These are phyloP conservation scores for Peribatodes rhomboidaria DNA, from an alignment of 2,888 invertebrate genomes.

Conservation along the genomic window DNA sequence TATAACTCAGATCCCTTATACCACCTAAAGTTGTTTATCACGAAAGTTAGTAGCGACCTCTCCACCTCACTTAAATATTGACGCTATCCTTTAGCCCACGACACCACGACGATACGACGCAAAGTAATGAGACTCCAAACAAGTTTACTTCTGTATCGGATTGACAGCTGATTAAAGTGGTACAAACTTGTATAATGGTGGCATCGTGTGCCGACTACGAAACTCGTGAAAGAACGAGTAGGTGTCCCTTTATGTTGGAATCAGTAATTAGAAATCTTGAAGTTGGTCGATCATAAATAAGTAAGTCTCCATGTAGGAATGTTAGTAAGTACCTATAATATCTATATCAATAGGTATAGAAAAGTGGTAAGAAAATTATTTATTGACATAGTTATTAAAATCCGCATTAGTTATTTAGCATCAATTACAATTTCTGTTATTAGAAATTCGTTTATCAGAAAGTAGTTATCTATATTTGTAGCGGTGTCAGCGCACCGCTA, in stretches of 20 bases:
- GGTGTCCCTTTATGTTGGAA: conserved; percentile 1
- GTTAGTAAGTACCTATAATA: too few relatives aligned
- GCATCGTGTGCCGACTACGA: conserved; percentile 20
- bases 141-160: conserved; percentile 49
- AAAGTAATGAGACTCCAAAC: conserved; percentile 66
- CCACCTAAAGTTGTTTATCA: conserved; percentile 51
- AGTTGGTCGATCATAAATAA: too few relatives aligned
- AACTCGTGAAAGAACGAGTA: conserved; percentile 14
- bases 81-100: conserved; percentile 59
- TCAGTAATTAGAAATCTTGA: conserved; percentile 9
- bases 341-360: too few relatives aligned
- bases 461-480: too few relatives aligned
- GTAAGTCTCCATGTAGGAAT: too few relatives aligned
- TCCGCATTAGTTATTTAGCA: too few relatives aligned
- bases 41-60: conserved; percentile 45
- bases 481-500: too few relatives aligned
- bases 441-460: too few relatives aligned
- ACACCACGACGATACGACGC: conserved; percentile 50
- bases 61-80: conserved; percentile 64
- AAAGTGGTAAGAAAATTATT: too few relatives aligned
- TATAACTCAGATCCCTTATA: conserved; percentile 5
- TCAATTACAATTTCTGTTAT: too few relatives aligned
- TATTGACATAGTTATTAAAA: too few relatives aligned
- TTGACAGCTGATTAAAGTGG: conserved; percentile 43
- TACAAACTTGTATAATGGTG: conserved; percentile 31